Conservation (phyloP, 2,797 vertebrate genomes). For the Mormyrus hasselquistii region DNA sequence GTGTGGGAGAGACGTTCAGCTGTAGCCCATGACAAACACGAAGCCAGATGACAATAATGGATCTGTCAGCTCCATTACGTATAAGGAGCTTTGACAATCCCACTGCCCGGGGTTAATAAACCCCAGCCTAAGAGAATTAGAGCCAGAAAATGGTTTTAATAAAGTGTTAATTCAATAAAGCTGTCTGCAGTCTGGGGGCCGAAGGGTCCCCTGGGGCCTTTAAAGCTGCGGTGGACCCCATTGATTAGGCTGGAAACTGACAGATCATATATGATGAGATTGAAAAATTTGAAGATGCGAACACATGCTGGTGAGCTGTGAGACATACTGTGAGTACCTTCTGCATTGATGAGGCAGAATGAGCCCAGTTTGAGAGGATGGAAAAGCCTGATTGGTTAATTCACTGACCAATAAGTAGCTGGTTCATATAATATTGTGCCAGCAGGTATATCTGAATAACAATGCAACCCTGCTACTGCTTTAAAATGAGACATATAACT, state of each 20-base stretch:
- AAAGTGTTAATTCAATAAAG: slow-evolving; percentile 33
- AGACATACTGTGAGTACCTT: background rate
- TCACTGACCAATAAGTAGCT: background rate
- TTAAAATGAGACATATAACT: background rate
- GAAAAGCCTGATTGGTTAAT: background rate
- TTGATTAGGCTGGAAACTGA: slow-evolving; percentile 13
- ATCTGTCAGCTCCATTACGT: slow-evolving; percentile 29
- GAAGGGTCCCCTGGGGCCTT: background rate
- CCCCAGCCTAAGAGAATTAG: slow-evolving; percentile 27
- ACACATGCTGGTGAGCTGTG: background rate
- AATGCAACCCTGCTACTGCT: background rate
- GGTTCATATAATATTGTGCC: background rate
- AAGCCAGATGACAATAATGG: slow-evolving; percentile 26
- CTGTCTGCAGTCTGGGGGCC: background rate
- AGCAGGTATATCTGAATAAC: background rate
- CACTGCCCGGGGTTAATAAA: slow-evolving; percentile 31
- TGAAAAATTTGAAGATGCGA: background rate
- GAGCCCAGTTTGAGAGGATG: background rate
- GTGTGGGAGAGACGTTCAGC: background rate
- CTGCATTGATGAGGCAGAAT: background rate
- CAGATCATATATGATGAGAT: slow-evolving; percentile 20
- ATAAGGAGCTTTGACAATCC: slow-evolving; percentile 31
- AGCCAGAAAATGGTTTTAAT: slow-evolving; percentile 30
- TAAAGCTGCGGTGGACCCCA: slow-evolving; percentile 15
- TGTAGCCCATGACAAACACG: background rate